These are phyloP conservation scores for Loriculus beryllinus DNA, from an alignment of 2,797 vertebrate genomes.

Conservation along the genomic window DNA sequence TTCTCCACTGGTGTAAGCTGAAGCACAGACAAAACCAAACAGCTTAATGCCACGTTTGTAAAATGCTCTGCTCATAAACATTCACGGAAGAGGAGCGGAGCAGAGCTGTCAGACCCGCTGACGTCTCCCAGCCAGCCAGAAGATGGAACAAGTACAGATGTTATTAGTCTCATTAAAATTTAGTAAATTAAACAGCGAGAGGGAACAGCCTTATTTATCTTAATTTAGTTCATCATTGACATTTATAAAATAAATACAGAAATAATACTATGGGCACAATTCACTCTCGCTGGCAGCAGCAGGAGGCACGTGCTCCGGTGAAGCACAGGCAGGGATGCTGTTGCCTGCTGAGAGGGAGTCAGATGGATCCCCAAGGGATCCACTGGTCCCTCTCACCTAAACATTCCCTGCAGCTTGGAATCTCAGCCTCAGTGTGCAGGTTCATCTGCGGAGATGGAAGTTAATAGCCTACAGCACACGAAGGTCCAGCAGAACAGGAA, in stretches of 20 bases:
- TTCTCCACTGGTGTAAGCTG: not conserved
- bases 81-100: not conserved
- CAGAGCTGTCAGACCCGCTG: not conserved
- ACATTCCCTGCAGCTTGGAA: not conserved
- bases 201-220: conserved; percentile 15
- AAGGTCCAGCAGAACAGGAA: not conserved
- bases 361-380: not conserved
- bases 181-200: conserved; percentile 2
- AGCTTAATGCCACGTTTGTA: not conserved
- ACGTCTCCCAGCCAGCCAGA: not conserved
- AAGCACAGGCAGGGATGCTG: not conserved
- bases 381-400: not conserved
- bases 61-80: not conserved
- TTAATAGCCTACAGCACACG: not conserved
- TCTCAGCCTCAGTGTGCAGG: rapidly evolving
- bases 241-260: conserved; percentile 37
- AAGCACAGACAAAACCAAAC: not conserved
- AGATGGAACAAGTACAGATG: not conserved
- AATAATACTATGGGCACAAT: not conserved
- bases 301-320: rapidly evolving
- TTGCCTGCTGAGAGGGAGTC: not conserved
- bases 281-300: not conserved
- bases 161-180: conserved; percentile 28
- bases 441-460: rapidly evolving
- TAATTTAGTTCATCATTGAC: conserved; percentile 8